Percentiles rank a stretch among this genome's conserved stretches.
These are phyloP conservation scores for Enoplosus armatus DNA, from an alignment of 2,797 vertebrate genomes.

Conservation along the genomic window DNA sequence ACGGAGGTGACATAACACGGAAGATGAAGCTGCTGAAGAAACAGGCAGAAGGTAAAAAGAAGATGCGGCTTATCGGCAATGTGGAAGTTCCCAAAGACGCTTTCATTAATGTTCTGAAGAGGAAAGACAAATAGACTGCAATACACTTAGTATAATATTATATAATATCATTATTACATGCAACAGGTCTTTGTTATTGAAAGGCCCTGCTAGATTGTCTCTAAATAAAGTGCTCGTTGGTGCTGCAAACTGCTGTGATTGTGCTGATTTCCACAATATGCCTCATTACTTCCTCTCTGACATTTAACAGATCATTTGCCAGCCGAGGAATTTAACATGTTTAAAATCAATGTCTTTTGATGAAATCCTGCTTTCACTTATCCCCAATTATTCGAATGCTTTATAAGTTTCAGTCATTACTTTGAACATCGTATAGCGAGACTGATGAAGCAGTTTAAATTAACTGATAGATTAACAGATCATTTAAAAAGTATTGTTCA, in stretches of 20 bases:
- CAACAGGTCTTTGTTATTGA: slow-evolving; percentile 20
- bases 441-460: not conserved
- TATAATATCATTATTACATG: slow-evolving; percentile 11
- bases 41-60: slow-evolving; percentile 96
- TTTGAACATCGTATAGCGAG: not conserved
- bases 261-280: slow-evolving; percentile 1
- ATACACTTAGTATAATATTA: not conserved
- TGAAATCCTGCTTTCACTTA: not conserved
- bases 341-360: not conserved
- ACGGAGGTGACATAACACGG: slow-evolving; percentile 90
- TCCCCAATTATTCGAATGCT: not conserved
- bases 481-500: no score
- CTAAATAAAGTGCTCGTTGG: slow-evolving; percentile 50
- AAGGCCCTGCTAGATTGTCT: slow-evolving; percentile 2
- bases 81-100: slow-evolving; percentile 95
- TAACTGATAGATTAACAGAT: no score
- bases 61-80: slow-evolving; percentile 93
- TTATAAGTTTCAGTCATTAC: not conserved
- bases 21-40: slow-evolving; percentile 97
- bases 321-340: slow-evolving; percentile 4
- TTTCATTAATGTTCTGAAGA: slow-evolving; percentile 93
- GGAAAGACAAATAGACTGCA: slow-evolving; percentile 75
- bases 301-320: not conserved
- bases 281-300: not conserved
- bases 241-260: slow-evolving; percentile 2